Evolutionary conservation across 2,113 vertebrate species (phyloP), one percentile per base, ranked within the genome.

Genomic region (Empidonax alnorum): DNA sequence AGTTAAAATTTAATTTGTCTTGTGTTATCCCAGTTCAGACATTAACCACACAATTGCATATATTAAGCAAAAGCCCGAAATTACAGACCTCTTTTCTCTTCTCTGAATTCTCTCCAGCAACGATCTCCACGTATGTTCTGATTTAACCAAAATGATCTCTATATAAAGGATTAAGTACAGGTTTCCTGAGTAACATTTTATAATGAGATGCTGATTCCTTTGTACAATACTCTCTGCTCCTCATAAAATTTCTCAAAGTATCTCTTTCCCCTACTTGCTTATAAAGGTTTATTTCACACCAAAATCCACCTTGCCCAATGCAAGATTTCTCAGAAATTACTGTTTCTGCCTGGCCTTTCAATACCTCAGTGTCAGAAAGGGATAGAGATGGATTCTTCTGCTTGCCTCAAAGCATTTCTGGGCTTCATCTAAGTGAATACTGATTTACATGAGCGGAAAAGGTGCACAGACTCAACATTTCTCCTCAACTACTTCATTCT

Each of bases 111-210:
- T 65, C 84, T 93, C 44, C 84, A 94, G 66, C 58, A 92, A 88
- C 89, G 33, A 80, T 88, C 81, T 89, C 77, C 84, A 89, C 77
- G 58, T 67, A 84, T 74, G 62, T 84, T 55, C 86, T 90, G 87
- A 92, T 78, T 93, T 86, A 93, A 92, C 84, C 39, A 84, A 86
- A 93, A 81, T 53, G 12, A 49, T 87, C 30, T 83, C 53, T 85
- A 59, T 62, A 83, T 13, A 94, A 62, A 94, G 24, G 63, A 86
- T 83, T 82, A 95, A 92, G 61, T 77, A 73, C 59, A 93, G 75
- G 73, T 93, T 92, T 95, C 90, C 80, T 42, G 46, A 93, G 85
- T 89, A 94, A 92, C 74, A 52, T 82, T 92, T 92, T 75, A 55
- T 93, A 95, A 82, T 79, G 84, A 92, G 59, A 83, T 90, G 66